Evolutionary conservation across 2,888 invertebrate species (phyloP).

Genomic region (Orthonychiurus folsomi): DNA sequence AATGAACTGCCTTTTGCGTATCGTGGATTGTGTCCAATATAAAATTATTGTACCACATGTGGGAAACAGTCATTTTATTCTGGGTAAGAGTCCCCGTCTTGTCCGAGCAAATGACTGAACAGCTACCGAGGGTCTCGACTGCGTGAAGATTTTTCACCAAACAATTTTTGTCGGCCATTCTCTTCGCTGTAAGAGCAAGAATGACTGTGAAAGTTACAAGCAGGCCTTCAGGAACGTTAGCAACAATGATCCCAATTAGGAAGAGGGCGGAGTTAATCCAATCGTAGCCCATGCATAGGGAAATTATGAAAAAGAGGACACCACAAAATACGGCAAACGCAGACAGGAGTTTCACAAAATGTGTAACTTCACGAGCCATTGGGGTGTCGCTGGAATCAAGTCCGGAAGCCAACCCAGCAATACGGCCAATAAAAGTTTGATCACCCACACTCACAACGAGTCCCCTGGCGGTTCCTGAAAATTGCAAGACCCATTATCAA

Average conservation of each 20-base stretch:
- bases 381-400: constrained; percentile 62
- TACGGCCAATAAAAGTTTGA: constrained; percentile 62
- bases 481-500: not conserved
- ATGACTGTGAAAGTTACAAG: constrained; percentile 31
- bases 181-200: constrained; percentile 27
- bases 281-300: constrained; percentile 44
- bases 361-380: constrained; percentile 64
- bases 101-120: constrained; percentile 31
- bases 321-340: constrained; percentile 40
- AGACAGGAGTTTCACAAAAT: constrained; percentile 52
- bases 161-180: constrained; percentile 26
- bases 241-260: constrained; percentile 47
- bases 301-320: constrained; percentile 27
- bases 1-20: constrained; percentile 38
- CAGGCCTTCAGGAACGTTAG: constrained; percentile 36
- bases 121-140: constrained; percentile 30
- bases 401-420: constrained; percentile 59
- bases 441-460: constrained; percentile 58
- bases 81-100: constrained; percentile 37
- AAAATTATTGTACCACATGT: constrained; percentile 62
- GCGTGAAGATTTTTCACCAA: constrained; percentile 33
- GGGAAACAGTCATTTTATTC: constrained; percentile 50
- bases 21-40: constrained; percentile 54
- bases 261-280: constrained; percentile 61
- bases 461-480: constrained; percentile 48